Evolutionary conservation across 2,797 vertebrate genomes (phyloP).

Genomic region (Mastacembelus armatus): DNA sequence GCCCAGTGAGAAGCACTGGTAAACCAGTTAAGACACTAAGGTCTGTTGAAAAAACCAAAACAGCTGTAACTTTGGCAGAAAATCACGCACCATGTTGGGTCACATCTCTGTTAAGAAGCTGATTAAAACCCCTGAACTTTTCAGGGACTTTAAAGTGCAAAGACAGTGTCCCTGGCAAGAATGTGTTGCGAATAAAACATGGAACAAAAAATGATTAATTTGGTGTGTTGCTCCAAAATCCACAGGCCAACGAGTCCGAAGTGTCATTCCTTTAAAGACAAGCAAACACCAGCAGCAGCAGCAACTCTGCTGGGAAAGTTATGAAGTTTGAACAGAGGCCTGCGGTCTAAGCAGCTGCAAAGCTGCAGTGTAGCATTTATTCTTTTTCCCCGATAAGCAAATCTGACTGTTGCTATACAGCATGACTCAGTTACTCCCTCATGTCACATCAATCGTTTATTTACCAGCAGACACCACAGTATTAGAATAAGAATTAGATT

Average conservation of each 20-base stretch:
- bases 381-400: slow-evolving; percentile 43
- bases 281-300: slow-evolving; percentile 45
- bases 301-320: slow-evolving; percentile 45
- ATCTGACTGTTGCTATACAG: slow-evolving; percentile 51
- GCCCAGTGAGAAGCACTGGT: background rate
- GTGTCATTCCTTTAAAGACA: slow-evolving; percentile 37
- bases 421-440: slow-evolving; percentile 58
- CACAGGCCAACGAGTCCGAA: slow-evolving; percentile 14
- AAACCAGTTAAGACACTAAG: background rate
- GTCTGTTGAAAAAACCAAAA: background rate
- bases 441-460: slow-evolving; percentile 63
- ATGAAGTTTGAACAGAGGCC: slow-evolving; percentile 20
- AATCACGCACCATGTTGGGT: background rate
- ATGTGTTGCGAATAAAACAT: background rate
- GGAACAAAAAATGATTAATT: background rate
- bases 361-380: slow-evolving; percentile 43
- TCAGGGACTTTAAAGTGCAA: background rate
- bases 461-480: slow-evolving; percentile 47
- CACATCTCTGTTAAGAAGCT: background rate
- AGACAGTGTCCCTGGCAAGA: background rate
- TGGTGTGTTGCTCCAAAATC: slow-evolving; percentile 9
- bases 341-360: background rate
- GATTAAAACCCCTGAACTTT: background rate
- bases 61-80: background rate
- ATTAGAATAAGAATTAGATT: slow-evolving; percentile 67